phyloP scores from a whole-genome alignment of 2,888 invertebrate species.

The Brachyptera risi region DNA sequence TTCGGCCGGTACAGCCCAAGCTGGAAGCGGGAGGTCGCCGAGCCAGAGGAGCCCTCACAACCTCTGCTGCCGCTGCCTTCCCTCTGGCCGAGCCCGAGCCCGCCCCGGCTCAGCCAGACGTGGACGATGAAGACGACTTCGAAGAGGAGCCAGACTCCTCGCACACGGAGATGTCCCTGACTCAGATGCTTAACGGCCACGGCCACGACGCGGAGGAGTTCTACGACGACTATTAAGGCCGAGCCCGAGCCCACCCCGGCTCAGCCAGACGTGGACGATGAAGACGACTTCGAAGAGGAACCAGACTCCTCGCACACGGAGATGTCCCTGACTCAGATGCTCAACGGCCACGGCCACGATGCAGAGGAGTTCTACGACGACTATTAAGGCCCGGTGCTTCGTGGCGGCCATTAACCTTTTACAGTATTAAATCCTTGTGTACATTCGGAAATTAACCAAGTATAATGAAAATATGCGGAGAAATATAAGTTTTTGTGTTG shows the following conservation, averaged over 20 bases:
- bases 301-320: constrained; percentile 40
- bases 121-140: constrained; percentile 40
- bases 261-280: constrained; percentile 35
- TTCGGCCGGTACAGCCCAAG: not conserved
- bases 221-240: constrained; percentile 60
- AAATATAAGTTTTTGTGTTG: too few relatives aligned
- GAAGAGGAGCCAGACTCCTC: constrained; percentile 38
- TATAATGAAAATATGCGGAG: too few relatives aligned
- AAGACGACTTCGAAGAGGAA: constrained; percentile 40
- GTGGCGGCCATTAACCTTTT: too few relatives aligned
- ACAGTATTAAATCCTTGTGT: too few relatives aligned
- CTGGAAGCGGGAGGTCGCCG: too few relatives aligned
- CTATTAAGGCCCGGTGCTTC: constrained; percentile 48
- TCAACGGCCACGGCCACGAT: constrained; percentile 55
- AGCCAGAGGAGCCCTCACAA: too few relatives aligned
- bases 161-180: constrained; percentile 43
- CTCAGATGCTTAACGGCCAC: constrained; percentile 50
- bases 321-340: constrained; percentile 46
- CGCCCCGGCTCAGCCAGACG: not conserved
- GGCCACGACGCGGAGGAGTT: constrained; percentile 61
- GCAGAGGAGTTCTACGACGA: constrained; percentile 68
- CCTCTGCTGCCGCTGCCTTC: not conserved
- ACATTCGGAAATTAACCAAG: too few relatives aligned
- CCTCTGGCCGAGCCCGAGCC: constrained; percentile 1
- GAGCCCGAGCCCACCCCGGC: constrained; percentile 1